A percentile compares a stretch with the other conserved stretches of the same genome.
Conservation (phyloP, 2,888 invertebrate genomes). For the Protophormia terraenovae region DNA sequence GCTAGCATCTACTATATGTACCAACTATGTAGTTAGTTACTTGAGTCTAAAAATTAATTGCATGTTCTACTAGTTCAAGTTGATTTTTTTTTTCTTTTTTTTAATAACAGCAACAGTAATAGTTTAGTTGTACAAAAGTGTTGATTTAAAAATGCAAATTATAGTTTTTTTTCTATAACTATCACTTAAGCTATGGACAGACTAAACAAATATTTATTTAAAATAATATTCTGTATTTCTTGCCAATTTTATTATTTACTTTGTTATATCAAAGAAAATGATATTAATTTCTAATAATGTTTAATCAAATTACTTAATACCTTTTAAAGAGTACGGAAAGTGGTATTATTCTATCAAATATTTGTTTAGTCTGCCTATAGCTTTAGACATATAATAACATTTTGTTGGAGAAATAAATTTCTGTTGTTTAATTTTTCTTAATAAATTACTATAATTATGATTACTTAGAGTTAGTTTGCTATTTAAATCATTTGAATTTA, state of each 20-base stretch:
- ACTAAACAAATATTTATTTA: too few relatives aligned
- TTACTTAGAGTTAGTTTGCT: conserved; percentile 44
- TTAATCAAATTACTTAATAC: too few relatives aligned
- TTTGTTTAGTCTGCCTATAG: too few relatives aligned
- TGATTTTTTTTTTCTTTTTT: neutral
- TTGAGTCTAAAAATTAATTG: conserved; percentile 7
- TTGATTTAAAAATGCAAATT: conserved; percentile 64
- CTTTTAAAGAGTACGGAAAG: too few relatives aligned
- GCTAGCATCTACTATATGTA: too few relatives aligned
- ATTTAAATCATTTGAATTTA: conserved; percentile 45
- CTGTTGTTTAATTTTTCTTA: conserved; percentile 32
- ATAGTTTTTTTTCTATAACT: conserved; percentile 14
- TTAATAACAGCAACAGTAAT: neutral
- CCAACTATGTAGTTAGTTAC: neutral
- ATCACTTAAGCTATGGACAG: too few relatives aligned
- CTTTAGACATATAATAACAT: too few relatives aligned
- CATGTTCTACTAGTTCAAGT: conserved; percentile 34
- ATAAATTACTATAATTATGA: conserved; percentile 65
- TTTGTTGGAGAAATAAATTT: conserved; percentile 41
- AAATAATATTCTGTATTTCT: too few relatives aligned
- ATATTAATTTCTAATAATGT: too few relatives aligned
- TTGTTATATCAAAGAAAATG: too few relatives aligned
- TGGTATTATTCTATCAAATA: too few relatives aligned
- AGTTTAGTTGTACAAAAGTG: conserved; percentile 57
- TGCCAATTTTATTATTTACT: too few relatives aligned